Conservation (phyloP, 2,888 invertebrate species). For the Sphinx pinastri region DNA sequence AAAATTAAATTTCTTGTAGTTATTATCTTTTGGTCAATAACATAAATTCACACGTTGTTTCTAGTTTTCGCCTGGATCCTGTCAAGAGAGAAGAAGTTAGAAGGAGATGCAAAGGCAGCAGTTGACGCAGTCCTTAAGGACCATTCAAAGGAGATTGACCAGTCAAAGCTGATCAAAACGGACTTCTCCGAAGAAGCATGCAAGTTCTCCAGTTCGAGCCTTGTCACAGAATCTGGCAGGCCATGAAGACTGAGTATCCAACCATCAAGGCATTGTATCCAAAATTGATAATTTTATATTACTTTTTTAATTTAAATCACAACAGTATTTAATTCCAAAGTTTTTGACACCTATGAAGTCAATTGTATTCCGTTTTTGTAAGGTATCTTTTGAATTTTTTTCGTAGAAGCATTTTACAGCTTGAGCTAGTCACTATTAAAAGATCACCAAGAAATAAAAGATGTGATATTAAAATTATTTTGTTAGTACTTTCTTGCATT, state of each 20-base stretch:
- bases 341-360: not conserved
- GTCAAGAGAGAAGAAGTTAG: constrained; percentile 61
- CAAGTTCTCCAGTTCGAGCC: constrained; percentile 58
- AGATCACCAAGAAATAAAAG: not conserved
- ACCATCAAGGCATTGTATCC: not conserved
- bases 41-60: constrained; percentile 30
- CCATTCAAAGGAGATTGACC: constrained; percentile 61
- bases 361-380: not conserved
- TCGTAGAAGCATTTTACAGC: not conserved
- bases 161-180: constrained; percentile 54
- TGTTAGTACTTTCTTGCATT: not conserved
- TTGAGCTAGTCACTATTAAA: not conserved
- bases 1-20: too few species aligned
- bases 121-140: constrained; percentile 64
- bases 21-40: too few species aligned
- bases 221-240: constrained; percentile 53
- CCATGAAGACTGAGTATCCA: constrained; percentile 37
- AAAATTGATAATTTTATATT: not conserved
- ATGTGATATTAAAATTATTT: not conserved
- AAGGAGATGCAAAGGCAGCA: constrained; percentile 62
- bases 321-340: constrained; percentile 10
- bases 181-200: constrained; percentile 71
- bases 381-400: not conserved
- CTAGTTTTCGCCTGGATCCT: constrained; percentile 71
- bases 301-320: not conserved